phyloP scores from a whole-genome alignment of 2,797 vertebrate species.

The Tadarida brasiliensis region DNA sequence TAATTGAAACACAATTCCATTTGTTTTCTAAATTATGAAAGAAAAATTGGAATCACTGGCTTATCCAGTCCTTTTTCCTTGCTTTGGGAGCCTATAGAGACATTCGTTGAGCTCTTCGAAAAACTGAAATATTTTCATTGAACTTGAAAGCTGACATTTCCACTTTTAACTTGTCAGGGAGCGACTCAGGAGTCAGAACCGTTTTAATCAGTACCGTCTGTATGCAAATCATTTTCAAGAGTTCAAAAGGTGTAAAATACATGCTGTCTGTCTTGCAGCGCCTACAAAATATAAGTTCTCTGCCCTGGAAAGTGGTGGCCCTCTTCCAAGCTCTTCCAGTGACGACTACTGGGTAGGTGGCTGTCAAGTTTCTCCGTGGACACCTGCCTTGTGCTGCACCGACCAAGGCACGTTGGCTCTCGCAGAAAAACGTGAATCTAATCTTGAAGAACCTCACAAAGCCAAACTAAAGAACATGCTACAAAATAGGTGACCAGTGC shows the following conservation, averaged over 20 bases:
- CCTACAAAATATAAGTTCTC: background rate
- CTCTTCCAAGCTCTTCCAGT: background rate
- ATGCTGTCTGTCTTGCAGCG: background rate
- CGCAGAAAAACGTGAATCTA: background rate
- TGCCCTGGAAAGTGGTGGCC: background rate
- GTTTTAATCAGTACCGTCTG: background rate
- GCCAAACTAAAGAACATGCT: background rate
- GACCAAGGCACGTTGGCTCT: background rate
- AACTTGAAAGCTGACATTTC: background rate
- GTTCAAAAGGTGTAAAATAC: background rate
- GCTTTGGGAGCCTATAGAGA: background rate
- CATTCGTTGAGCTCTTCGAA: background rate
- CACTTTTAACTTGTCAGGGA: background rate
- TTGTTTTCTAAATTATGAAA: constrained; percentile 23
- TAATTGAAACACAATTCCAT: background rate
- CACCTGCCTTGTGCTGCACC: fast-evolving
- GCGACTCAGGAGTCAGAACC: background rate
- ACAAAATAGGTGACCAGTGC: background rate
- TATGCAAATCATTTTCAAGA: background rate
- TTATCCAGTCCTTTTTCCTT: background rate
- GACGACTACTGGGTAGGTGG: background rate
- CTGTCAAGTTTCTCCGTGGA: background rate
- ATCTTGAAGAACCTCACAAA: background rate
- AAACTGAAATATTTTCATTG: background rate
- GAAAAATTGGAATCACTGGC: background rate